These are phyloP conservation scores for Argynnis bischoffii DNA, from an alignment of 2,888 invertebrate species.

Conservation along the genomic window DNA sequence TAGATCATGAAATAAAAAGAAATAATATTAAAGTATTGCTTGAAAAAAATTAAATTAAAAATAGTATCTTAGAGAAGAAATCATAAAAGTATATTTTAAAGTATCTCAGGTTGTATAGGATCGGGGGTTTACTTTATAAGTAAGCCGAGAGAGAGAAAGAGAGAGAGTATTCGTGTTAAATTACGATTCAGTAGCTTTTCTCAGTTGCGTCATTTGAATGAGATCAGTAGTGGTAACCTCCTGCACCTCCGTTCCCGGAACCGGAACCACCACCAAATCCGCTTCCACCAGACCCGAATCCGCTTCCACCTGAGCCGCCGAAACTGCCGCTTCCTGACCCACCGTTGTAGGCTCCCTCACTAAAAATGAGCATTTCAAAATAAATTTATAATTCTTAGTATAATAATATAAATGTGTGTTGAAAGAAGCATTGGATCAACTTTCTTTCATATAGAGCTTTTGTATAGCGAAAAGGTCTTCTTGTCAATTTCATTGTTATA, in stretches of 20 bases:
- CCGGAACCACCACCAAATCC: constrained; percentile 44
- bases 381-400: too few relatives aligned
- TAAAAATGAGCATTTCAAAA: constrained; percentile 40
- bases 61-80: background rate
- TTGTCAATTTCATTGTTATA: too few relatives aligned
- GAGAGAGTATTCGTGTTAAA: constrained; percentile 22
- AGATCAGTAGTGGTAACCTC: constrained; percentile 74
- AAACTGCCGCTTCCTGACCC: constrained; percentile 38
- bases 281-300: constrained; percentile 44
- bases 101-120: constrained; percentile 29
- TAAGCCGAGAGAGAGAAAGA: constrained; percentile 13
- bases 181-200: constrained; percentile 47
- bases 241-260: constrained; percentile 43
- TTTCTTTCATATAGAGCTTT: too few relatives aligned
- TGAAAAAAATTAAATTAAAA: too few relatives aligned
- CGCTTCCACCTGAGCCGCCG: constrained; percentile 40
- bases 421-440: too few relatives aligned
- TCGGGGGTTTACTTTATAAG: background rate
- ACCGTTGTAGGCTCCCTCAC: constrained; percentile 71
- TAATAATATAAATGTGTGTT: too few relatives aligned
- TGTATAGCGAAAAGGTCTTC: too few relatives aligned
- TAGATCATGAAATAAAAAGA: background rate
- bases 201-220: constrained; percentile 45
- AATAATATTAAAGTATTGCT: too few relatives aligned
- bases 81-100: constrained; percentile 5